Evolutionary conservation across 2,888 invertebrate species (phyloP), one percentile per base, ranked within the genome.

Genomic region (Sinentomon sp.): DNA sequence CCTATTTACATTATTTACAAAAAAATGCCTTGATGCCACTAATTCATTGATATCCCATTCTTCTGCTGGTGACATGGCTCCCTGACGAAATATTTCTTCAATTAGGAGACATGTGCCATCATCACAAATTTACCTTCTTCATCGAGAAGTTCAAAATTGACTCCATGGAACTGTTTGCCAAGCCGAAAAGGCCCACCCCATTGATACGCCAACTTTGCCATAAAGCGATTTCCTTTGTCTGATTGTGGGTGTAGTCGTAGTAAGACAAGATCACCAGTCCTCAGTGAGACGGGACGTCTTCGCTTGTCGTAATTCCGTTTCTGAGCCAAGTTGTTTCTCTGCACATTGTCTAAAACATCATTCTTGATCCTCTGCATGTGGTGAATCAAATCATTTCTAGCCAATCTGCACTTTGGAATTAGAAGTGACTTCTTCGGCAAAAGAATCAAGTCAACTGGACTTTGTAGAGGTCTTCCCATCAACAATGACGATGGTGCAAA

Each of bases 401-500:
- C 36, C 4, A 20, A 10, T 5, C 35, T 7, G 10, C 34, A 6
- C 5, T 26, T 22, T 3, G 22, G 32, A 28, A 34, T 18, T 5
- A 21, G n/a, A 4, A 12, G 9, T 3, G 18, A 17, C 13, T 29
- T 7, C 18, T 32, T 26, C 12, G 18, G 26, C 16, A 32, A 31
- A 9, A 37, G 12, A 19, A 13, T 27, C 5, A 17, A n/a, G 25
- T 40, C 40, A 22, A 41, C 30, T 2, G 39, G 39, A 7, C 35
- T 22, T 9, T 19, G 22, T 3, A 37, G 6, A 19, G 39, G 39
- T 22, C 41, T 20, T 10, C 38, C 39, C 9, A 38, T 30, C 12
- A 29, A 38, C 1, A 39, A n/a, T 28, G 35, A 30, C 6, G 41
- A 20, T 7, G 38, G 41, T 10, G 30, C 32, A 22, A 34, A 41